These are phyloP conservation scores for Vulpes vulpes DNA, from an alignment of 2,113 vertebrate genomes.

Conservation along the genomic window DNA sequence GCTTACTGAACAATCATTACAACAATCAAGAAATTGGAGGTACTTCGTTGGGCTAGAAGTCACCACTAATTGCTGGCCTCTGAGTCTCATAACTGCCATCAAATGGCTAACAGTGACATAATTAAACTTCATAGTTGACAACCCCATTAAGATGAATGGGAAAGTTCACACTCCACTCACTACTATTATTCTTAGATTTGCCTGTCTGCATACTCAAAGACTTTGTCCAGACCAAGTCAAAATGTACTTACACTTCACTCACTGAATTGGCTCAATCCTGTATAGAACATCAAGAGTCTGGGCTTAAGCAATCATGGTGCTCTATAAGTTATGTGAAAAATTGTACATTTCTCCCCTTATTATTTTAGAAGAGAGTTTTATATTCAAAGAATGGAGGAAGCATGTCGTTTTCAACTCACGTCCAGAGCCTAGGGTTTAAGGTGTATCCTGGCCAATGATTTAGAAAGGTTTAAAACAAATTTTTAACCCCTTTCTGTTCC, in stretches of 20 bases:
- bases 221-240: slow-evolving; percentile 58
- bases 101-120: slow-evolving; percentile 64
- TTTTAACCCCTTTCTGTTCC: not conserved
- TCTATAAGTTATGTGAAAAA: not conserved
- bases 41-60: slow-evolving; percentile 17
- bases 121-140: slow-evolving; percentile 67
- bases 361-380: slow-evolving; percentile 15
- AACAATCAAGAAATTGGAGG: slow-evolving; percentile 58
- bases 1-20: slow-evolving; percentile 57
- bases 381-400: slow-evolving; percentile 2
- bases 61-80: slow-evolving; percentile 72
- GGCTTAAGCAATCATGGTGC: not conserved
- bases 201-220: slow-evolving; percentile 65
- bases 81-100: slow-evolving; percentile 54
- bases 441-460: slow-evolving; percentile 8
- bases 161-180: slow-evolving; percentile 61
- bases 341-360: not conserved
- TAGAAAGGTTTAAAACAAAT: slow-evolving; percentile 13
- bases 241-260: not conserved
- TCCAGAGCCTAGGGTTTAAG: not conserved
- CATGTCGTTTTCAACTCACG: not conserved
- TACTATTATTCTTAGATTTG: slow-evolving; percentile 68
- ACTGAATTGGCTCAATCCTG: not conserved
- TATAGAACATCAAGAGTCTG: not conserved
- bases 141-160: slow-evolving; percentile 66